Evolutionary conservation across 2,113 vertebrate species (phyloP).

Genomic region (Tor tambroides): DNA sequence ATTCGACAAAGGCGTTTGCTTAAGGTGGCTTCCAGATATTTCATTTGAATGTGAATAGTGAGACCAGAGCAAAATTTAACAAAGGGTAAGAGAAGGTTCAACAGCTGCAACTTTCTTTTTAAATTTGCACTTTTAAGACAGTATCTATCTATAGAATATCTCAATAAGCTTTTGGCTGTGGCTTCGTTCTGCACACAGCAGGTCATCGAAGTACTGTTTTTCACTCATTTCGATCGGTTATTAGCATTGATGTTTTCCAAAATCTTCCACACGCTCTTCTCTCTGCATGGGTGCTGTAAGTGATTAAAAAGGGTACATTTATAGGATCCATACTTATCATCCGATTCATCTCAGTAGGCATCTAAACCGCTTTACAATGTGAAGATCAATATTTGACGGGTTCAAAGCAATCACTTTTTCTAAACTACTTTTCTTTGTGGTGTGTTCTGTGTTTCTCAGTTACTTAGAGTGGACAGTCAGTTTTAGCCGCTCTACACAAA

Average conservation of each 20-base stretch:
- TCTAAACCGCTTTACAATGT: conserved; percentile 6
- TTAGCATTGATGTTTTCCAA: not conserved
- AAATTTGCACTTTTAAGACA: conserved; percentile 49
- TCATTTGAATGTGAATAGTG: conserved; percentile 30
- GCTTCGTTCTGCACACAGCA: not conserved
- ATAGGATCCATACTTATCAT: not conserved
- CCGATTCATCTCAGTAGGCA: conserved; percentile 1
- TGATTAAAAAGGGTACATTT: not conserved
- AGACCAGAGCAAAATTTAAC: conserved; percentile 43
- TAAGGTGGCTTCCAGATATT: conserved; percentile 29
- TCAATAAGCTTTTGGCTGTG: conserved; percentile 27
- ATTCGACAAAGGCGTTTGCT: conserved; percentile 40
- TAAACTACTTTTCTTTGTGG: not conserved
- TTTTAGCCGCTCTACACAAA: not conserved
- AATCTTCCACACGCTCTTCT: not conserved
- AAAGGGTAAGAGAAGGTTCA: not conserved
- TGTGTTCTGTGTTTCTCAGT: not conserved
- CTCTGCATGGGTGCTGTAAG: not conserved
- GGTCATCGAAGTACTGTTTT: not conserved
- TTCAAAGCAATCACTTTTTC: not conserved
- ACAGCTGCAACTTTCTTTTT: conserved; percentile 38
- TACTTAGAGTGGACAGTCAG: too few relatives aligned
- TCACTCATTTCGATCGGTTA: not conserved
- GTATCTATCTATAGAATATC: not conserved
- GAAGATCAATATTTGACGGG: not conserved